Conservation (phyloP, 2,888 invertebrate species). For the Hyles lineata region DNA sequence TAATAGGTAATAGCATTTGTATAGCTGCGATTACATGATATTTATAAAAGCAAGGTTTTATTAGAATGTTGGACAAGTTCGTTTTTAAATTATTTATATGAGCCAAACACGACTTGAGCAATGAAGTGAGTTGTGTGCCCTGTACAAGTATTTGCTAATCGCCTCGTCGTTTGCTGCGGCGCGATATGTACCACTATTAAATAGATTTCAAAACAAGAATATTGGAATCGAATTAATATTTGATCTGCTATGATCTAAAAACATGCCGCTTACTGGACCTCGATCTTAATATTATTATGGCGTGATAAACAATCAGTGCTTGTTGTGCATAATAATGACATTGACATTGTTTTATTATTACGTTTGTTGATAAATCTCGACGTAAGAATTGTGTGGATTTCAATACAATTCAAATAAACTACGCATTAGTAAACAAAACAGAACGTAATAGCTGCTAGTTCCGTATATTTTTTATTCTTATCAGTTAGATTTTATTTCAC, state of each 20-base stretch:
- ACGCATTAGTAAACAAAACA: not conserved
- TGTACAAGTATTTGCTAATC: constrained; percentile 6
- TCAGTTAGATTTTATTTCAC: not conserved
- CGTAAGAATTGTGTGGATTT: not conserved
- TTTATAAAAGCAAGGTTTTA: not conserved
- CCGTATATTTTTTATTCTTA: not conserved
- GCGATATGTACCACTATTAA: not conserved
- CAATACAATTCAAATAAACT: not conserved
- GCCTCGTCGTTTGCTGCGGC: not conserved
- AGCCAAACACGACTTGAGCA: not conserved
- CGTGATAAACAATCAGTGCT: constrained; percentile 1
- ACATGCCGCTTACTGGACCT: not conserved
- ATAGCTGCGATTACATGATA: too few species aligned
- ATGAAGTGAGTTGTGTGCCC: constrained; percentile 3
- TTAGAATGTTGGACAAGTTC: not conserved
- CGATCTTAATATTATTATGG: not conserved
- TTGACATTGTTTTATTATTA: not conserved
- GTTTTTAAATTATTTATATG: not conserved
- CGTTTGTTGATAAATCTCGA: not conserved
- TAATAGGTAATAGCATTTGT: too few species aligned
- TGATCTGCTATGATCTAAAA: not conserved
- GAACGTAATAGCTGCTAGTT: not conserved
- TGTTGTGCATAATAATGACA: not conserved
- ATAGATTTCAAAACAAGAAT: constrained; percentile 3
- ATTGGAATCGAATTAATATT: constrained; percentile 6